These are phyloP conservation scores for Thunnus thynnus DNA, from an alignment of 2,113 vertebrate genomes.

Conservation along the genomic window DNA sequence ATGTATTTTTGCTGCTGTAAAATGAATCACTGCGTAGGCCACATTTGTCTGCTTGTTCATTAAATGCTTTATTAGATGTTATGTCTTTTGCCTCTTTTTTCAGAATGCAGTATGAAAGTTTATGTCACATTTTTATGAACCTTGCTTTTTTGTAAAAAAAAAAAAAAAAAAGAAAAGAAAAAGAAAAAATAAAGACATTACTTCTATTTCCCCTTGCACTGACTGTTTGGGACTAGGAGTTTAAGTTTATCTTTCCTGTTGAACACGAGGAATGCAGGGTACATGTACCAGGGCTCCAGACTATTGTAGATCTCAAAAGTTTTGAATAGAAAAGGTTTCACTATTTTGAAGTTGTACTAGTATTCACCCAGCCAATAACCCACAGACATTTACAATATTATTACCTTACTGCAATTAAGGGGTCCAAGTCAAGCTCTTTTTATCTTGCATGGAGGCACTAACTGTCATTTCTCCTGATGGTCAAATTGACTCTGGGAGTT, in stretches of 20 bases:
- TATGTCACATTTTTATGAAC: background rate
- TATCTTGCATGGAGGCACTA: conserved; percentile 40
- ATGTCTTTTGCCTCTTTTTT: background rate
- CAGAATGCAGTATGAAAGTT: background rate
- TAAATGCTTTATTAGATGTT: conserved; percentile 52
- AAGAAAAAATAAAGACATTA: too few species aligned
- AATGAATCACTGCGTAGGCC: conserved; percentile 40
- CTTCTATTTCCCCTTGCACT: background rate
- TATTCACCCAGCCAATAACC: background rate
- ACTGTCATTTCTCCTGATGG: conserved; percentile 9
- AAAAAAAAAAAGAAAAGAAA: too few species aligned
- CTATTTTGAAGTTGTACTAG: background rate
- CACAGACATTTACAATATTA: background rate
- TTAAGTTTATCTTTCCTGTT: background rate
- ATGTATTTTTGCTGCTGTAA: conserved; percentile 17
- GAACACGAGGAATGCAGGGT: background rate
- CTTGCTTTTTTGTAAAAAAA: background rate
- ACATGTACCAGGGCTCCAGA: background rate
- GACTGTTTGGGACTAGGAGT: background rate
- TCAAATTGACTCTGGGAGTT: conserved; percentile 12
- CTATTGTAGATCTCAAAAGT: background rate
- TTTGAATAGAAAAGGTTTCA: background rate
- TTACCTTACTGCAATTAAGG: background rate
- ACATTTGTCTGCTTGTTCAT: conserved; percentile 21
- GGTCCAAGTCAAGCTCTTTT: conserved; percentile 19